Base-by-base conservation (phyloP, 35 echinoderm and acorn worm species). In the Apostichopus japonicus region DNA sequence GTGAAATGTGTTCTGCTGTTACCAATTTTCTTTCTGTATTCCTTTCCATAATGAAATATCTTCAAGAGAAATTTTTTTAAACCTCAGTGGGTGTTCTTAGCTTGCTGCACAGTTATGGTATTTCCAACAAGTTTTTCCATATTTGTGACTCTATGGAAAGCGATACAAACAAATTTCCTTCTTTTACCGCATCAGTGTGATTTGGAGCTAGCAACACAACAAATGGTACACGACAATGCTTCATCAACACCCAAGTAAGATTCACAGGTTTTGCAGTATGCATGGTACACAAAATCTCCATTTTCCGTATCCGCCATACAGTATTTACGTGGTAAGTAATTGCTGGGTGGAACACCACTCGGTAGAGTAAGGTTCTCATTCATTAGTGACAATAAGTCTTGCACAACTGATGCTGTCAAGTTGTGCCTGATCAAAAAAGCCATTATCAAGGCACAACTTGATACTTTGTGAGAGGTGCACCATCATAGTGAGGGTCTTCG, bases 311-410 rank as follows among this genome's bases (percentile, higher is more conserved):
- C 57, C 21, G 86, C 0, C 86, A 88, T 88, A 58, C 86, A 88
- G 65, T 88, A 88, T 58, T 88, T 88, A 88, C 86, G 86, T 23
- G 67, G 86, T 15, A 88, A 58, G 16, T 88, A 88, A 27, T 88
- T 88, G 22, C 86, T 88, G 57, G 4, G 57, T 24, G 58, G 86
- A 9, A 65, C 23, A 44, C 57, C n/a, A 86, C 57, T 86, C 0
- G 83, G 83, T n/a, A 16, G 16, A 10, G 83, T 10, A 8, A 88
- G 3, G 16, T 88, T 23, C 27, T 59, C 56, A 52, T 72, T 88
- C 10, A 88, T 72, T 52, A 88, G 51, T 5, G 56, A 23, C 5
- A 88, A 23, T 19, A 88, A n/a, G 23, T 88, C 62, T 72, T 52
- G 86, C 0, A n/a, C 21, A 65, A 27, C 86, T 23, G 55, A 14